Conservation (phyloP, 1,140 invertebrate genomes). For the Pseudachorutes palmiensis region DNA sequence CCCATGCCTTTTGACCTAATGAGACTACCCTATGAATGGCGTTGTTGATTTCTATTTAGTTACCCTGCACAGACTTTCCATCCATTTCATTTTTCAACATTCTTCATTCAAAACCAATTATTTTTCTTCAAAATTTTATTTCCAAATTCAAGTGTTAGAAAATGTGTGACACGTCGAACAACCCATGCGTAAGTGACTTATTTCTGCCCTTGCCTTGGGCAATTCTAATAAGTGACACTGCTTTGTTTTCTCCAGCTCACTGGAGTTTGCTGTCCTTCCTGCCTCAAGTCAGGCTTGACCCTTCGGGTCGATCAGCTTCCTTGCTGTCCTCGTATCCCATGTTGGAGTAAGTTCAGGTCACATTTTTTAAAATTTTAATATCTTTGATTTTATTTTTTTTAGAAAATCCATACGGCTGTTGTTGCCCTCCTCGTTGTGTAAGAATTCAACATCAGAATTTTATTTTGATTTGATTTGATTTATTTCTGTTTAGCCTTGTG, state of each 20-base stretch:
- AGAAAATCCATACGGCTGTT: slow-evolving; percentile 7
- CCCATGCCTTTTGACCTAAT: no score
- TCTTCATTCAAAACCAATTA: no score
- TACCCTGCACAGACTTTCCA: no score
- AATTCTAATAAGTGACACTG: background rate
- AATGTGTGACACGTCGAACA: background rate
- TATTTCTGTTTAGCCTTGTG: background rate
- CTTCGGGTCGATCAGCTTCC: background rate
- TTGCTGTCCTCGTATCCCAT: background rate
- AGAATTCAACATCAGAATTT: background rate
- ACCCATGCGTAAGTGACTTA: background rate
- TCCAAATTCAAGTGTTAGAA: no score
- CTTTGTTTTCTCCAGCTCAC: background rate
- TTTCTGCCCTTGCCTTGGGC: no score
- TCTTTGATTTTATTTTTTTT: background rate
- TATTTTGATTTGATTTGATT: background rate
- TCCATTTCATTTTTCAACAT: no score
- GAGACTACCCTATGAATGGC: no score
- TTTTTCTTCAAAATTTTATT: no score
- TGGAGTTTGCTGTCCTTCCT: background rate
- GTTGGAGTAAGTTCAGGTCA: background rate
- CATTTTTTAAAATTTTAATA: background rate
- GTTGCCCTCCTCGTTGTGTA: background rate
- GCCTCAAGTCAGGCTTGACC: background rate
- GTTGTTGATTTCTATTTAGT: no score